A percentile compares a stretch with the other conserved stretches of the same genome.
Conservation (phyloP, 2,888 invertebrate species). For the Cepaea hortensis region DNA sequence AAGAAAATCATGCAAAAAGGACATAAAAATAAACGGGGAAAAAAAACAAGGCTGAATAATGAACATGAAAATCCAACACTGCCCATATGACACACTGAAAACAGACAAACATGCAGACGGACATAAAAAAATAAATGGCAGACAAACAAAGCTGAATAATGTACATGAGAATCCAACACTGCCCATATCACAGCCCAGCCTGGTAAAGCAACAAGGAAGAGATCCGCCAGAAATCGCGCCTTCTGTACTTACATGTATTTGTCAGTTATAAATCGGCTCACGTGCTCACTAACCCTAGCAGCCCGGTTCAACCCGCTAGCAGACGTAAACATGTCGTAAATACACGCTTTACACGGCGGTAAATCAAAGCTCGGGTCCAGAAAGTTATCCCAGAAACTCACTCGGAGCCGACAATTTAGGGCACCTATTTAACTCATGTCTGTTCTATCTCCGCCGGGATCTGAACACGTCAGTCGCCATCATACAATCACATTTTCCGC, state of each 20-base stretch:
- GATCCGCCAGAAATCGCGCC: not conserved
- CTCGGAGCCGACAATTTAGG: not conserved
- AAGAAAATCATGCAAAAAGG: not conserved
- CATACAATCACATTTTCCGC: slow-evolving; percentile 30
- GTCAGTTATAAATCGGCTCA: not conserved
- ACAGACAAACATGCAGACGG: not conserved
- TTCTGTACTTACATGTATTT: not conserved
- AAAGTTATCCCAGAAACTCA: not conserved
- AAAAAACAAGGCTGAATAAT: not conserved
- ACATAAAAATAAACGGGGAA: not conserved
- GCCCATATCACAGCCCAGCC: not conserved
- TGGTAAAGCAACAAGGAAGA: not conserved
- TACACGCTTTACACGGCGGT: too few relatives aligned
- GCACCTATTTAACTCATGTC: slow-evolving; percentile 12
- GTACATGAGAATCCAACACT: not conserved
- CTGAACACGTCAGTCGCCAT: not conserved
- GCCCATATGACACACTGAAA: too few relatives aligned
- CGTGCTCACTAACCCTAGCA: not conserved
- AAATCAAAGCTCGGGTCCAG: too few relatives aligned
- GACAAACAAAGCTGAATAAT: not conserved
- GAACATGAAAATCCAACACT: not conserved
- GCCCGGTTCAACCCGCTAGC: not conserved
- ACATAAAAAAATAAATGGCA: not conserved
- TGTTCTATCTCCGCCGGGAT: not conserved
- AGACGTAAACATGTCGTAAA: too few relatives aligned